A percentile compares a stretch with the other conserved stretches of the same genome.
Evolutionary conservation across 2,888 invertebrate species (phyloP).

Genomic region (Oxycera nigricornis): DNA sequence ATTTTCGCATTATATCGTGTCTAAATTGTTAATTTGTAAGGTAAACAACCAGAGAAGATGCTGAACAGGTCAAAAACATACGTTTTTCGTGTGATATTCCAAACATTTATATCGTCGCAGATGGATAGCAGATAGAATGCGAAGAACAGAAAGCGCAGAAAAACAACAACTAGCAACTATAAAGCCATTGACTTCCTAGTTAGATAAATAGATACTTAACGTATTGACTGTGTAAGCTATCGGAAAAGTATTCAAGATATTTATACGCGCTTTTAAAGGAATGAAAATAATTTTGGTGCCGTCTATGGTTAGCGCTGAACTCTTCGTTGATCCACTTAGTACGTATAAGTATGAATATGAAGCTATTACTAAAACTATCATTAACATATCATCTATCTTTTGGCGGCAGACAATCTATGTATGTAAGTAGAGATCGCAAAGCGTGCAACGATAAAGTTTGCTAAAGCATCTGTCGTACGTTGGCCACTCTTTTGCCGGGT

Average conservation of each 20-base stretch:
- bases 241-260: background rate
- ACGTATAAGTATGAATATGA: background rate
- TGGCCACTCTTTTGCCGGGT: background rate
- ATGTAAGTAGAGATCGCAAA: too few species aligned
- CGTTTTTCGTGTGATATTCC: background rate
- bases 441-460: slow-evolving; percentile 23
- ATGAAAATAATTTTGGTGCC: too few species aligned
- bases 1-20: slow-evolving; percentile 12
- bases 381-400: background rate
- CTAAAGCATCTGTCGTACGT: background rate
- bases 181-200: slow-evolving; percentile 30
- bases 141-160: background rate
- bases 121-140: background rate
- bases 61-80: slow-evolving; percentile 15
- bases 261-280: background rate
- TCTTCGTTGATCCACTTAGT: background rate
- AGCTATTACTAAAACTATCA: background rate
- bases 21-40: slow-evolving; percentile 32
- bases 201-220: background rate
- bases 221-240: background rate
- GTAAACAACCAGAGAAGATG: slow-evolving; percentile 31
- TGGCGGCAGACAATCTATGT: background rate
- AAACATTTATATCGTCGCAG: background rate
- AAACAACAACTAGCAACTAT: background rate
- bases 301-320: background rate